Base-by-base conservation (phyloP, 2,888 invertebrate genomes). In the Zaprionus bogoriensis region DNA sequence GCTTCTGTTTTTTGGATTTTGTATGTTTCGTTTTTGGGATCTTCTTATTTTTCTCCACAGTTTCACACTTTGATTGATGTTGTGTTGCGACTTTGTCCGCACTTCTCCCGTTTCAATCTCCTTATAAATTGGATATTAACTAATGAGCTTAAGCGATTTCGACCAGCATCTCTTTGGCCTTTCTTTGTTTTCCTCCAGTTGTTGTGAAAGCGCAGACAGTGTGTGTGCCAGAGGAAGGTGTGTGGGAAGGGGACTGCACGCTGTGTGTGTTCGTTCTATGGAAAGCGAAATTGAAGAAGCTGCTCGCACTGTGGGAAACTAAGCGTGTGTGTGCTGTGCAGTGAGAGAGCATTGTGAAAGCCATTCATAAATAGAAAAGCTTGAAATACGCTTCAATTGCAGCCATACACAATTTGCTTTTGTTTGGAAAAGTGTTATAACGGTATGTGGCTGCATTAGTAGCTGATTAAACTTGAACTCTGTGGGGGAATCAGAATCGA, bases 91-190 rank as follows among this genome's bases (percentile, higher is more conserved):
- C 39, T 51, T 70, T 62, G 44, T 32, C 50, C 55, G 48, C 19
- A 20, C 53, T 65, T 60, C 58, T 54, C 64, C 54, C 41, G 58
- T 57, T 53, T 55, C 48, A 38, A 25, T 46, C 59, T 53, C 62
- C 70, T 63, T 81, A 86, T 86, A 81, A 81, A 81, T 86, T 81
- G 80, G 87, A 81, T 81, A 81, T 81, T 86, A 81, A 83, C 87
- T 81, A 81, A 80, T 80, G 80, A 86, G 80, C 86, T 80, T 80
- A 80, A 79, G 74, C 59, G 80, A 78, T 86, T 86, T 71, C 59
- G 42, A 58, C 60, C 1, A 38, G 54, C 74, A 65, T 61, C 57
- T 32, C 30, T 27, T 50, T 52, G 17, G 22, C 30, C 25, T 46
- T 41, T 47, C 36, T 36, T 17, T 19, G 25, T 12, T n/a, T 10